Percentiles rank a stretch among this genome's conserved stretches.
phyloP scores from a whole-genome alignment of 35 echinoderm and acorn worm species.

The Holothuria glaberrima region DNA sequence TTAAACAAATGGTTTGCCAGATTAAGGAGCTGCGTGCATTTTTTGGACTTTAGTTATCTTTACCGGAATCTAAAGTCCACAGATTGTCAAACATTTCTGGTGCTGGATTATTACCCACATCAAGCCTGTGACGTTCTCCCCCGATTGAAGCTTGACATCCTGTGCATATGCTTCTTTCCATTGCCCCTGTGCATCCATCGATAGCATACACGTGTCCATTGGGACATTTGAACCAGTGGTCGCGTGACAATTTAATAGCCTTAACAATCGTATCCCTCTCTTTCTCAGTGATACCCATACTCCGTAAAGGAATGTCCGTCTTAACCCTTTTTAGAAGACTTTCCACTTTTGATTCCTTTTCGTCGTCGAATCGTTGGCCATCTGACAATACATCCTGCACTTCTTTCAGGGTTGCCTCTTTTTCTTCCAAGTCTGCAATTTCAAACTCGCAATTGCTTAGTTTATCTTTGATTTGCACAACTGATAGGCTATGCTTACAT shows the following conservation, averaged over 20 bases:
- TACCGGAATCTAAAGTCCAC: too few species aligned
- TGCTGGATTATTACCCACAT: slow-evolving; percentile 45
- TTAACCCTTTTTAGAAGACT: not conserved
- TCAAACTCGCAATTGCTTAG: not conserved
- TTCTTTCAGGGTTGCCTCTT: not conserved
- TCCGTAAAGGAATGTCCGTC: not conserved
- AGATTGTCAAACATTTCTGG: slow-evolving; percentile 52
- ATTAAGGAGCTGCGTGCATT: too few species aligned
- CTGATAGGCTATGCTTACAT: not conserved
- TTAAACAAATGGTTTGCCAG: too few species aligned
- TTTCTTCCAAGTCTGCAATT: not conserved
- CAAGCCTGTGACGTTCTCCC: slow-evolving; percentile 54
- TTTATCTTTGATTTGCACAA: not conserved
- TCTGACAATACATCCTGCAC: not conserved
- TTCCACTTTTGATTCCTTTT: slow-evolving; percentile 1
- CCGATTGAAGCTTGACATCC: slow-evolving; percentile 67
- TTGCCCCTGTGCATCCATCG: slow-evolving; percentile 74
- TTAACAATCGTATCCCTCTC: slow-evolving; percentile 64
- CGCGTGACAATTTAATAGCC: slow-evolving; percentile 51
- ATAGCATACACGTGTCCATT: slow-evolving; percentile 75
- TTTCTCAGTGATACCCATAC: slow-evolving; percentile 59
- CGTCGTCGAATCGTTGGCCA: not conserved
- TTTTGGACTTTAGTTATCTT: too few species aligned
- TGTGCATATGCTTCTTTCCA: slow-evolving; percentile 46
- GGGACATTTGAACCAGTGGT: slow-evolving; percentile 81